Base-by-base conservation (phyloP, 2,113 vertebrate species). In the Podocnemis expansa region DNA sequence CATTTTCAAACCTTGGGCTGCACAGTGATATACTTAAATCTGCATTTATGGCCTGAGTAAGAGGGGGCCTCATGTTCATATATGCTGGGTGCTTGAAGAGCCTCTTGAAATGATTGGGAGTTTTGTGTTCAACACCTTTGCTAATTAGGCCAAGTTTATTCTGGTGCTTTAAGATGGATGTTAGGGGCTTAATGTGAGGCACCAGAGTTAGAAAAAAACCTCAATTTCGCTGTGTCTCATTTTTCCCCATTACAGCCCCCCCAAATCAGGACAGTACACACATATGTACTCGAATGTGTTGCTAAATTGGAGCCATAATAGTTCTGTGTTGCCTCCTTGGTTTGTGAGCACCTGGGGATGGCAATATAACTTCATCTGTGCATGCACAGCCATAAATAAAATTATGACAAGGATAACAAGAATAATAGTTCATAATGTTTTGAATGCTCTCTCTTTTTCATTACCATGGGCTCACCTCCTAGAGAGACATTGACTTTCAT, bases 371-470 rank as follows among this genome's bases (percentile, higher is more conserved):
- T 43, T 75, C 24, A 43, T 41, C 10, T 27, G 45, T 24, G 80
- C 3, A n/a, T 29, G 1, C 22, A 19, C 11, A 67, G 0, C n/a
- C 0, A 0, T 3, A 43, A 14, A 2, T 58, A 5, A 63, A 34
- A 83, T 47, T 41, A 45, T 84, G 89, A 1, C 10, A 75, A 51
- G 10, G 29, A 25, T n/a, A 81, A 75, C 47, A 25, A 63, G 16
- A 63, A 5, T 29, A 4, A 13, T 17, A n/a, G 55, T n/a, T 55
- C 16, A 45, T 45, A 70, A 41, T 11, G 55, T 4, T 78, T 27
- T 45, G 47, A 79, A 2, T n/a, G 38, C 6, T 19, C 13, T 93
- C 47, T 93, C 51, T 38, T 43, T 86, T 58, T 70, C 7, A 31
- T 10, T 12, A 80, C 0, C 10, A 67, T 9, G 25, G 21, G 17